Conservation (phyloP, 2,113 vertebrate species). For the Hemiprocne comata region DNA sequence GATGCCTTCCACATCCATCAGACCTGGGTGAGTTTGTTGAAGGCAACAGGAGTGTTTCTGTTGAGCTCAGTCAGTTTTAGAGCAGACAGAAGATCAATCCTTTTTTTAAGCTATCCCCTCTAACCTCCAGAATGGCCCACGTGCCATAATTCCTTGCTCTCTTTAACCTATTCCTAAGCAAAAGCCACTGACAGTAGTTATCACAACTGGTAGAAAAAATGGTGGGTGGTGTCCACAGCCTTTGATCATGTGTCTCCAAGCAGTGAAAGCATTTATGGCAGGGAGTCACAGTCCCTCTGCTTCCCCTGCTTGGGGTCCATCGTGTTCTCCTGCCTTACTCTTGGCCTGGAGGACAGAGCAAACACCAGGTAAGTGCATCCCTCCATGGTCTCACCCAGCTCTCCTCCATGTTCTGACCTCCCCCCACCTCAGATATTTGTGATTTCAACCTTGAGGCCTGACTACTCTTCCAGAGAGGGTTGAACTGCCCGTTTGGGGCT, state of each 20-base stretch:
- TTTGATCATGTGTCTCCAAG: too few species aligned
- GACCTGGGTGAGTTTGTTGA: neutral
- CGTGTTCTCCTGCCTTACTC: fast-evolving
- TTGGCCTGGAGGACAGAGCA: neutral
- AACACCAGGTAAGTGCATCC: neutral
- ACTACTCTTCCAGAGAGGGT: neutral
- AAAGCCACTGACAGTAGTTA: neutral
- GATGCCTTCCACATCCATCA: neutral
- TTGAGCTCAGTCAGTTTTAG: neutral
- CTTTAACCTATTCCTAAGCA: neutral
- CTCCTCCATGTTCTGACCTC: neutral
- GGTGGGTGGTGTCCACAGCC: neutral
- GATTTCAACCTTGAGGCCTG: neutral
- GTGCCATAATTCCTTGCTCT: neutral
- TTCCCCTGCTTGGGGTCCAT: neutral
- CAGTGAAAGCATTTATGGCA: neutral
- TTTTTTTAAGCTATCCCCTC: neutral
- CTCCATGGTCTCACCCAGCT: neutral
- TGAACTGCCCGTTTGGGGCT: neutral
- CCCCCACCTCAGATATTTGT: fast-evolving
- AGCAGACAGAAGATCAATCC: neutral
- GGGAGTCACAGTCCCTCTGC: neutral
- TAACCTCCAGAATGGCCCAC: neutral
- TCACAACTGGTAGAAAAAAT: neutral
- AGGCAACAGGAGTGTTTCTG: neutral